These are phyloP conservation scores for Pinctada fucata DNA, from an alignment of 2,888 invertebrate species.

Conservation along the genomic window DNA sequence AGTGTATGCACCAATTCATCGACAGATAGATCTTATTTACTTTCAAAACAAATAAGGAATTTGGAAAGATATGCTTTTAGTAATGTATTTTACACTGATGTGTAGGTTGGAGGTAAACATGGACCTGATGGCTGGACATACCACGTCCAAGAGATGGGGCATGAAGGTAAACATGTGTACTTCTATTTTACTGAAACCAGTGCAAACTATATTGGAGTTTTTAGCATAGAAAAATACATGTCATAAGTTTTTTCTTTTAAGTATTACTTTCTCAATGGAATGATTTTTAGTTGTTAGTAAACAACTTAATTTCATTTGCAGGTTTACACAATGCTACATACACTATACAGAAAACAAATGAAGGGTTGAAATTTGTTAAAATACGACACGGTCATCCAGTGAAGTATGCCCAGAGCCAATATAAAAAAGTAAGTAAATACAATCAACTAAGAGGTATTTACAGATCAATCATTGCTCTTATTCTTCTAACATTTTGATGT, in stretches of 20 bases:
- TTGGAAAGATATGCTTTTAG: too few relatives aligned
- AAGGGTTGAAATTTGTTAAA: conserved; percentile 49
- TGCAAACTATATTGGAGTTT: background rate
- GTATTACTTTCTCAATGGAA: background rate
- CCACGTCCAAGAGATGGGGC: conserved; percentile 43
- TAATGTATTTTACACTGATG: too few relatives aligned
- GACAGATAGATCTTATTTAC: too few relatives aligned
- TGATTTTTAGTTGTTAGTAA: background rate
- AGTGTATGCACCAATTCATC: too few relatives aligned
- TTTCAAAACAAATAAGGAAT: too few relatives aligned
- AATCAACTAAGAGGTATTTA: background rate
- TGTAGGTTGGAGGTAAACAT: conserved; percentile 6
- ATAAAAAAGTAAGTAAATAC: conserved; percentile 42
- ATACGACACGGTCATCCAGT: conserved; percentile 42
- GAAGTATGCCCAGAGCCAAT: conserved; percentile 42
- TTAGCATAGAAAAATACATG: background rate
- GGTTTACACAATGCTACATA: conserved; percentile 53
- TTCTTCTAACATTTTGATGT: too few relatives aligned
- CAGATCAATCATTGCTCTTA: background rate
- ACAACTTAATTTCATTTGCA: conserved; percentile 9
- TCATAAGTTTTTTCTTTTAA: background rate
- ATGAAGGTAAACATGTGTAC: conserved; percentile 42
- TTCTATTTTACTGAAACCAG: too few relatives aligned
- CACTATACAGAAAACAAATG: conserved; percentile 24
- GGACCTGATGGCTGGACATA: conserved; percentile 41